Conservation (phyloP, 2,113 vertebrate genomes). For the Eira barbara region DNA sequence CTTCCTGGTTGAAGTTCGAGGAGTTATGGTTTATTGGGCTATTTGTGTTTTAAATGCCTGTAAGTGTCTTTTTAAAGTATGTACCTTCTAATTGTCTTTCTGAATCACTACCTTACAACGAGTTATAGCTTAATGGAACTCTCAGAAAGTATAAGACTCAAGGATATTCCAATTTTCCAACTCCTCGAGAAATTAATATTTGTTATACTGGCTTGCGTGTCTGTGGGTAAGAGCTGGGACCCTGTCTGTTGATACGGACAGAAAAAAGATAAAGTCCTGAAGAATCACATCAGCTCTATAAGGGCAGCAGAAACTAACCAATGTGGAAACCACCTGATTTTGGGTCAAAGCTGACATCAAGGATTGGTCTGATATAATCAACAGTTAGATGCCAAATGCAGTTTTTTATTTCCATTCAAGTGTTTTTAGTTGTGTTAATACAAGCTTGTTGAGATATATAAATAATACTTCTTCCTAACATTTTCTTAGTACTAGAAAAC, state of each 20-base stretch:
- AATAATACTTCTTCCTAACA: not conserved
- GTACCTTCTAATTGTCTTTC: not conserved
- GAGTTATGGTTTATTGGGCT: not conserved
- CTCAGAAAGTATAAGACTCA: not conserved
- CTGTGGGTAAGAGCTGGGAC: not conserved
- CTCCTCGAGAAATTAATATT: not conserved
- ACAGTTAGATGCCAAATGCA: not conserved
- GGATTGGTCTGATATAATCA: not conserved
- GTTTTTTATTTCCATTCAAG: not conserved
- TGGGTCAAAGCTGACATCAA: not conserved
- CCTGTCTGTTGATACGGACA: not conserved
- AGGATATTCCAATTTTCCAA: not conserved
- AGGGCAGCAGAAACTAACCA: not conserved
- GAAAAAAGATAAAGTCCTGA: not conserved
- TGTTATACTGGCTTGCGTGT: not conserved
- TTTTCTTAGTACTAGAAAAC: not conserved
- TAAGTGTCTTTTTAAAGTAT: not conserved
- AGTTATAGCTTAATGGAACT: not conserved
- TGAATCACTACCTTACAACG: not conserved
- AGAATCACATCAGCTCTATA: not conserved
- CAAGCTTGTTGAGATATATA: not conserved
- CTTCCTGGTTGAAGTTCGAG: not conserved
- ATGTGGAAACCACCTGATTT: not conserved
- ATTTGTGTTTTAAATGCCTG: not conserved
- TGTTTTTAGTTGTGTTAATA: not conserved